Evolutionary conservation across 2,888 invertebrate species (phyloP), one percentile per base, ranked within the genome.

Genomic region (Plutella xylostella): DNA sequence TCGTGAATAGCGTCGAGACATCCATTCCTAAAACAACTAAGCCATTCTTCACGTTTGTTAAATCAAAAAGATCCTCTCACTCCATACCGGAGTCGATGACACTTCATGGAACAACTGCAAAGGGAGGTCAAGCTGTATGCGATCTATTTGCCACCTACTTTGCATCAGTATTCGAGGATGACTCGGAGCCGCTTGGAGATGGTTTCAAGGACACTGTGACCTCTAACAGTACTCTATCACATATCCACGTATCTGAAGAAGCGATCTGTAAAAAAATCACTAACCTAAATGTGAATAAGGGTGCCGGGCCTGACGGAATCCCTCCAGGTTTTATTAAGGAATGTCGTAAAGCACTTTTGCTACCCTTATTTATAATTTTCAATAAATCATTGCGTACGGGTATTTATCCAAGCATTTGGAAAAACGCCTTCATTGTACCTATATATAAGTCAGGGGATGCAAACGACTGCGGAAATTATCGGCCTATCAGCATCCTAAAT

Each of bases 401-500:
- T 9, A 11, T 44, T 3, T 51, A 48, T 31, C 48, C 49, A 1
- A 15, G 17, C 2, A 14, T 31, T 4, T 52, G 51, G 51, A 52
- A 48, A 34, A 21, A 3, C 4, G 51, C 48, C 3, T 17, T 41
- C 15, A 14, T 52, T 14, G 43, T 44, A 1, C 49, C 52, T 1
- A 46, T 51, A 12, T 31, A 33, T n/a, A 52, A 52, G 30, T 41
- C 38, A 9, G 50, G 49, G 9, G 47, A 45, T 17, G 7, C 11
- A 6, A 30, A 5, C n/a, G 14, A 44, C 5, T 46, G 47, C 9
- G 2, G 12, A 12, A 49, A 48, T 19, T 49, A 50, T 19, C 45
- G 51, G 15, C 50, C 50, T 7, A 47, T 51, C 14, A 49, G 50
- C 3, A 48, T 50, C 11, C 30, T 51, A 5, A 45, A 45, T 22